These are phyloP conservation scores for Loripinus fragilis DNA, from an alignment of 2,888 invertebrate genomes.

Conservation along the genomic window DNA sequence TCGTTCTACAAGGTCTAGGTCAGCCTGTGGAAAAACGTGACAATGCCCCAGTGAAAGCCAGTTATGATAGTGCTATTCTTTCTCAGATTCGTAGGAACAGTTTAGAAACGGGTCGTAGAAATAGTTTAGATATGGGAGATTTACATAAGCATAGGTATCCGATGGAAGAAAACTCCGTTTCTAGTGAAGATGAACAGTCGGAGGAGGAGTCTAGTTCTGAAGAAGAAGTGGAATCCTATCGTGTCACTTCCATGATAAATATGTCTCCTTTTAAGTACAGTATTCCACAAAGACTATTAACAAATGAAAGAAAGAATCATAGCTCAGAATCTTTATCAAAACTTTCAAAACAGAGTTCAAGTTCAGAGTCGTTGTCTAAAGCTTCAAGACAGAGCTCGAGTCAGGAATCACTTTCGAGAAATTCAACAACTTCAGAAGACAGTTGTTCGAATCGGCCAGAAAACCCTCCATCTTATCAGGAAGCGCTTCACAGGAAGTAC, in stretches of 20 bases:
- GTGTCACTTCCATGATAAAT: constrained; percentile 43
- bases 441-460: constrained; percentile 63
- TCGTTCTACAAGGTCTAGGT: constrained; percentile 66
- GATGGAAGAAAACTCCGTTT: constrained; percentile 56
- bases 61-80: constrained; percentile 66
- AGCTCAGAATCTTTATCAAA: constrained; percentile 13
- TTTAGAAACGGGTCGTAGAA: constrained; percentile 27
- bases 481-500: constrained; percentile 75
- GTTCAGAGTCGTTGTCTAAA: constrained; percentile 44
- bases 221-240: constrained; percentile 28
- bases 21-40: constrained; percentile 43
- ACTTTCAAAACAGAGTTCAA: constrained; percentile 38
- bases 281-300: constrained; percentile 41
- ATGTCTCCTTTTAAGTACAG: constrained; percentile 37
- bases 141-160: constrained; percentile 36
- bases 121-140: constrained; percentile 33
- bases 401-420: constrained; percentile 42
- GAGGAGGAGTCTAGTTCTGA: constrained; percentile 44
- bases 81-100: constrained; percentile 58
- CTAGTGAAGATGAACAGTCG: constrained; percentile 47
- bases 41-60: constrained; percentile 66
- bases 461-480: constrained; percentile 77
- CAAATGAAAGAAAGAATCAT: background rate
- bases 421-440: constrained; percentile 32
- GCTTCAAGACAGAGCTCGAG: constrained; percentile 39